Evolutionary conservation across 30 jellyfish, hydroid and myxozoan genomes (phyloP), one percentile per base, ranked within the genome.

Genomic region (Turritopsis dohrnii): DNA sequence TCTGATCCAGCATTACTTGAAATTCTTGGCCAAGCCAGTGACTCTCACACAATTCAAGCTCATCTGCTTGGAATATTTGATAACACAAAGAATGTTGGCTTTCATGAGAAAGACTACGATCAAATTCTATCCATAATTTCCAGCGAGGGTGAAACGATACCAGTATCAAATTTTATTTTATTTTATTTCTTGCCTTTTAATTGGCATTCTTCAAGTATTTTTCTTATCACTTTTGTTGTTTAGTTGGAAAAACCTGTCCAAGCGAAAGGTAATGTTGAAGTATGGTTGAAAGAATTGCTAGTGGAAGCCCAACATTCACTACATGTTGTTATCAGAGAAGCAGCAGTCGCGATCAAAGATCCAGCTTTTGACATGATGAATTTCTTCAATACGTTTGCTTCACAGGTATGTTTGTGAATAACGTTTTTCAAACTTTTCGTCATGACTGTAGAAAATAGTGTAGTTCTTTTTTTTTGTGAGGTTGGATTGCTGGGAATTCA

Each of bases 1-100:
- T 94, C 99, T 60, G 99, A 94, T 89, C 99, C 99, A 28, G 95
- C 99, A 27, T 71, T 94, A 79, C 79, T 94, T 79, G 99, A 94
- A 80, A 94, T 94, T 52, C 96, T 94, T 52, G 99, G 99, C 25
- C 99, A 94, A 84, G 99, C 99, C 16, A 89, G 97, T 74, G 99
- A 94, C 80, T 76, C 97, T 22, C 99, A 94, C 69, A 94, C 99
- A 8, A 94, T 94, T 22, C 99, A 94, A 83, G 99, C 99, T 21
- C 99, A 94, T 79, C 86, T 94, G 29, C 92, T 94, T 29, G 99
- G 99, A 21, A 89, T 94, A 21, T 94, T 94, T 76, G 99, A 94
- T 86, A 94, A 94, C 81, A 89, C 90, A 18, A 94, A 94, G 74
- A 89, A 91, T 52, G 99, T 94, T 75, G 99, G 88, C 0, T 94